These are phyloP conservation scores for Nemurella pictetii DNA, from an alignment of 2,888 invertebrate species.

Conservation along the genomic window DNA sequence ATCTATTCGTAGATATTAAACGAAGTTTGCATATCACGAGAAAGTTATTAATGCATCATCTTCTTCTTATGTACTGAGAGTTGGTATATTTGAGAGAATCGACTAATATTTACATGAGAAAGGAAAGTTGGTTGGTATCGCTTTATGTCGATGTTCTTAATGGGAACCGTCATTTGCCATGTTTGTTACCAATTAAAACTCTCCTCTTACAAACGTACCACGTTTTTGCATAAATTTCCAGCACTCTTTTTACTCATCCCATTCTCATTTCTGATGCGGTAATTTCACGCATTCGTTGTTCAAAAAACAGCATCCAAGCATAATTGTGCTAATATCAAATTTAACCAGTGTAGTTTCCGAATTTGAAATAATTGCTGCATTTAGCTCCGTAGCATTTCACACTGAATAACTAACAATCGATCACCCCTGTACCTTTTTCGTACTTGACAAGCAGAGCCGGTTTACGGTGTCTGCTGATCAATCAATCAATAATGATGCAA, in stretches of 20 bases:
- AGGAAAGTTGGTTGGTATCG: slow-evolving; percentile 2
- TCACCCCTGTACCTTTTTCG: background rate
- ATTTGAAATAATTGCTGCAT: background rate
- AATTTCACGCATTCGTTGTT: background rate
- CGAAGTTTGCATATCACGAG: background rate
- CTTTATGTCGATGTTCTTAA: background rate
- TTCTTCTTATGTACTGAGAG: background rate
- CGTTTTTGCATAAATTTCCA: background rate
- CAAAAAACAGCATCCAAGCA: background rate
- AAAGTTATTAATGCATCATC: slow-evolving; percentile 12
- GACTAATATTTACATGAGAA: slow-evolving; percentile 20
- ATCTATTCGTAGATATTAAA: background rate
- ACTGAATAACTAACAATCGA: background rate
- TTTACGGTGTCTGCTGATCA: background rate
- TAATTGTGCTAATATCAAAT: background rate
- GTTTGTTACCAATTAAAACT: slow-evolving; percentile 9
- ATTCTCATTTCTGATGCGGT: background rate
- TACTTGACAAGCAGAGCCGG: background rate
- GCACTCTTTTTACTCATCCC: background rate
- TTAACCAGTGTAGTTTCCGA: background rate
- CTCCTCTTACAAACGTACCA: background rate
- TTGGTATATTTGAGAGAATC: slow-evolving; percentile 12
- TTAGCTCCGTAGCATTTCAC: background rate
- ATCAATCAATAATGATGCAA: background rate
- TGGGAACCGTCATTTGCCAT: slow-evolving; percentile 5